Percentiles rank a stretch among this genome's conserved stretches.
phyloP scores from a whole-genome alignment of 2,113 vertebrate genomes.

The Tachycineta bicolor region DNA sequence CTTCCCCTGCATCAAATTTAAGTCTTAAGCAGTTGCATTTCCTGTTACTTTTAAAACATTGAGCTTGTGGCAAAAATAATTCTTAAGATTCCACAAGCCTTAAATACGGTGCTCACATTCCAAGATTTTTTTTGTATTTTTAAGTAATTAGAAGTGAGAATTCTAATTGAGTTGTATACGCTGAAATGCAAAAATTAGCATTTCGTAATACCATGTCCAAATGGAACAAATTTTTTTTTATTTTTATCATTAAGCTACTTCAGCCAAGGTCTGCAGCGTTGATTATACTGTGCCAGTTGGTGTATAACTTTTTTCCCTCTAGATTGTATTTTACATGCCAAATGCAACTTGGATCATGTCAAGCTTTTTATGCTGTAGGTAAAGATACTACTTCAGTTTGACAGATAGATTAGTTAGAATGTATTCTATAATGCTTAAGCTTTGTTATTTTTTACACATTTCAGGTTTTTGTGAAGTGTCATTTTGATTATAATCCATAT shows the following conservation, averaged over 20 bases:
- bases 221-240: neutral
- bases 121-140: neutral
- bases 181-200: neutral
- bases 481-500: conserved; percentile 96
- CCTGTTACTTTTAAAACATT: neutral
- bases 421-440: neutral
- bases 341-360: neutral
- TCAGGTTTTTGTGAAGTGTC: conserved; percentile 94
- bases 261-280: neutral
- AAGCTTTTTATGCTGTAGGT: neutral
- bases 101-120: neutral
- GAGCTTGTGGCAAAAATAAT: neutral
- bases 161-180: neutral
- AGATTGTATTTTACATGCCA: conserved; percentile 1
- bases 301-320: neutral
- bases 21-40: neutral
- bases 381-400: conserved; percentile 20
- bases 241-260: neutral
- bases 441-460: conserved; percentile 55
- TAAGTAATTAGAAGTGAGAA: neutral
- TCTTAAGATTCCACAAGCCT: neutral
- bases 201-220: neutral
- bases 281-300: neutral
- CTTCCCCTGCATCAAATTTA: neutral
- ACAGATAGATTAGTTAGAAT: neutral